These are phyloP conservation scores for Trichogramma evanescens DNA, from an alignment of 2,888 invertebrate genomes.

Conservation along the genomic window DNA sequence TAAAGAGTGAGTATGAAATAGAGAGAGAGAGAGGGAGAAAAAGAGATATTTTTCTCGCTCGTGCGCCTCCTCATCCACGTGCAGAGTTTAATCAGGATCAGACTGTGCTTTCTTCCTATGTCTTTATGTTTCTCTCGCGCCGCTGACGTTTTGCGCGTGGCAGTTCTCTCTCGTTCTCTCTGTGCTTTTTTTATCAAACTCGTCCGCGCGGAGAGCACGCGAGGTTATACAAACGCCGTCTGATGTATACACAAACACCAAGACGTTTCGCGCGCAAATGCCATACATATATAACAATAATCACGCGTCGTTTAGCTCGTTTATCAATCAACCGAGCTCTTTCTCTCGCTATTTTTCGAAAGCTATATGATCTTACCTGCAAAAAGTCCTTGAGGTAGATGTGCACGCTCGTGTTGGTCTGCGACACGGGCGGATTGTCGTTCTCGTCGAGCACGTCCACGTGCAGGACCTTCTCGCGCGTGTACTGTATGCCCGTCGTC, in stretches of 20 bases:
- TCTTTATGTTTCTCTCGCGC: conserved; percentile 22
- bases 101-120: conserved; percentile 16
- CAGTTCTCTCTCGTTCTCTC: not conserved
- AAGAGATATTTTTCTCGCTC: conserved; percentile 1
- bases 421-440: conserved; percentile 48
- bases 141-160: conserved; percentile 17
- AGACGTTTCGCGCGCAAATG: too few relatives aligned
- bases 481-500: conserved; percentile 38
- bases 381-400: conserved; percentile 39
- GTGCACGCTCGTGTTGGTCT: conserved; percentile 36
- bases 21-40: not conserved
- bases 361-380: conserved; percentile 29
- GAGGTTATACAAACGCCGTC: too few relatives aligned
- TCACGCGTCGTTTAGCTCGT: too few relatives aligned
- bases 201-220: not conserved
- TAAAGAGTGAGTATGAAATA: conserved; percentile 7
- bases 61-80: conserved; percentile 5
- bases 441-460: conserved; percentile 52
- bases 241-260: too few relatives aligned
- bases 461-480: conserved; percentile 39
- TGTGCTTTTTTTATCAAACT: not conserved
- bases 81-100: conserved; percentile 38
- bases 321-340: too few relatives aligned
- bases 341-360: not conserved
- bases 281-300: too few relatives aligned